Base-by-base conservation (phyloP, 2,113 vertebrate species). In the Xiphophorus hellerii region DNA sequence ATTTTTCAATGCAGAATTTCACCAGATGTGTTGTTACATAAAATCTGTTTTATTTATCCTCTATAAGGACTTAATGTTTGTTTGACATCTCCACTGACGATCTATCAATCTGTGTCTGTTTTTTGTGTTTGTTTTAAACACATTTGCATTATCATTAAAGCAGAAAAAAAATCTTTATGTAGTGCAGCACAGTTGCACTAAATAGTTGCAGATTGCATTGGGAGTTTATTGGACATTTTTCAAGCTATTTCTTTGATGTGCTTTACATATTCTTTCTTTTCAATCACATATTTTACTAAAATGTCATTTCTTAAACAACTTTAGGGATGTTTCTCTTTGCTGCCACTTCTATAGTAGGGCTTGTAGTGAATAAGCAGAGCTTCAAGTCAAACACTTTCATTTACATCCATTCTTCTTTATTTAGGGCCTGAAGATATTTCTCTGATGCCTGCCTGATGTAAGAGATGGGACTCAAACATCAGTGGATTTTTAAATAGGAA, bases 11-110 rank as follows among this genome's bases (percentile, higher is more conserved):
- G 13, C 27, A 63, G 73, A 67, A 62, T 25, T 20, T 3, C 27
- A 30, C 69, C 42, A 71, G 62, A 71, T 66, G 61, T 73, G 61
- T n/a, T 20, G 35, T 31, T 78, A 6, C 69, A n/a, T 42, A 63
- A 63, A 7, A n/a, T 62, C n/a, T n/a, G 29, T 39, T 68, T 72
- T 17, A 27, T 4, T 65, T 3, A n/a, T 66, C 14, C 58, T 42
- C 31, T 62, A 6, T 9, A 17, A n/a, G 6, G 22, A 63, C 54
- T 15, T 30, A 17, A 54, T 74, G 17, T 69, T 62, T 76, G 27
- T 68, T 31, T 9, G 10, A 64, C 28, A 25, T 70, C 73, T 61
- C 27, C 29, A 51, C 33, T 30, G 22, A 71, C 76, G 5, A 64
- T 62, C 68, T 71, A 39, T 64, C 65, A 67, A 30, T 30, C 51